Evolutionary conservation across 1,140 invertebrate genomes (phyloP).

Genomic region (Zaprionus ghesquierei): DNA sequence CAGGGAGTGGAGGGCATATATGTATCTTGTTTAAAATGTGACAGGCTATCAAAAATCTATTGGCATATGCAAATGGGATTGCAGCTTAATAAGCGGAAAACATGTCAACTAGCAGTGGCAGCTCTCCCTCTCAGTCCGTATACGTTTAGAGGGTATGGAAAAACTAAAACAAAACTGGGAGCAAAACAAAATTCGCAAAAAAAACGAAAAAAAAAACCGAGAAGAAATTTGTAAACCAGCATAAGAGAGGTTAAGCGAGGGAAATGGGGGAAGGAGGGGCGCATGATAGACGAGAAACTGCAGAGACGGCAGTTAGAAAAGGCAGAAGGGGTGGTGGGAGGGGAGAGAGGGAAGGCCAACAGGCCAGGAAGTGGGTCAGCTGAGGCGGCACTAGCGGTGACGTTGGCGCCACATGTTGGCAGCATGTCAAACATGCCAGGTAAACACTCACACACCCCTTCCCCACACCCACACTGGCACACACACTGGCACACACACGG

Average conservation of each 20-base stretch:
- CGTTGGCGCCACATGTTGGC: conserved; percentile 42
- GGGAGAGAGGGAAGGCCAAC: conserved; percentile 7
- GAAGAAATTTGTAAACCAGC: conserved; percentile 29
- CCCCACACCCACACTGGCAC: conserved; percentile 9
- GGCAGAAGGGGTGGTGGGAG: neutral
- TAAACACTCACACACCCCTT: conserved; percentile 31
- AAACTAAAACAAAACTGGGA: conserved; percentile 20
- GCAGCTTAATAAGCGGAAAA: neutral
- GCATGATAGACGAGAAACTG: neutral
- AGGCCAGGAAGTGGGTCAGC: conserved; percentile 55
- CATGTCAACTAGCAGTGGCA: neutral
- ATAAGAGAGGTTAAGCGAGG: conserved; percentile 2
- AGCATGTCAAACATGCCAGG: conserved; percentile 53
- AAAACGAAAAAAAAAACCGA: neutral
- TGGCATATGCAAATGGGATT: neutral
- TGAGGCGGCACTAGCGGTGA: conserved; percentile 21
- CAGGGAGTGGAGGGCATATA: neutral
- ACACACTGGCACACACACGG: conserved; percentile 31
- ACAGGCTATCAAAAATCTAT: too few relatives aligned
- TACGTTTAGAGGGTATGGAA: conserved; percentile 14
- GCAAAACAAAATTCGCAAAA: conserved; percentile 19
- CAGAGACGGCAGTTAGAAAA: neutral
- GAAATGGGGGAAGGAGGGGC: neutral
- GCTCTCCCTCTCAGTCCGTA: neutral
- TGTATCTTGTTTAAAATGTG: too few relatives aligned